Evolutionary conservation across 2,888 invertebrate genomes (phyloP).

Genomic region (Orthosia cruda): DNA sequence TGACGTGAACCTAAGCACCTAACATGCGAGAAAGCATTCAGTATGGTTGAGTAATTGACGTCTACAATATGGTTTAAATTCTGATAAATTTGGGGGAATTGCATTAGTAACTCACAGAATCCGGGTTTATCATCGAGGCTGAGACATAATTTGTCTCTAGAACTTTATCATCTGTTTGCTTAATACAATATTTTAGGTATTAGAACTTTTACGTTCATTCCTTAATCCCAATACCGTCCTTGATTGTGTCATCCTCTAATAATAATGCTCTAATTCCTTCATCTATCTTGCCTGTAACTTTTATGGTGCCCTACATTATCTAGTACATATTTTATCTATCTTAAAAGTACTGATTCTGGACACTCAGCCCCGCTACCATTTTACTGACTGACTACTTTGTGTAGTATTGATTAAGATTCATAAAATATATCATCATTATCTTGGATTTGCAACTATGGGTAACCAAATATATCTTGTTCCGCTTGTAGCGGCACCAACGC

Average conservation of each 20-base stretch:
- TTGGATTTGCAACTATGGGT: no score
- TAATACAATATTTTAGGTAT: not conserved
- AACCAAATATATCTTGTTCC: not conserved
- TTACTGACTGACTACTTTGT: not conserved
- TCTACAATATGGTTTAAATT: conserved; percentile 14
- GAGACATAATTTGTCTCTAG: not conserved
- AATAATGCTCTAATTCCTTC: no score
- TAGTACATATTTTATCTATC: no score
- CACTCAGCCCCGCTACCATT: not conserved
- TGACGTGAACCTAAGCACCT: not conserved
- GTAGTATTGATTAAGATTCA: no score
- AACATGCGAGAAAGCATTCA: conserved; percentile 16
- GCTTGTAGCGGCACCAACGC: no score
- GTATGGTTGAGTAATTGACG: conserved; percentile 18
- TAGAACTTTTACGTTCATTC: not conserved
- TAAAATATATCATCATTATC: no score
- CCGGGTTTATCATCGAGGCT: not conserved
- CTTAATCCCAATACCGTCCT: no score
- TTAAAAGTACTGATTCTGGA: not conserved
- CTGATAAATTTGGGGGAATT: conserved; percentile 40
- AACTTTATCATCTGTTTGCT: not conserved
- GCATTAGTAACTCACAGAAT: conserved; percentile 17
- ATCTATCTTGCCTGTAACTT: no score
- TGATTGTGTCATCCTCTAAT: no score
- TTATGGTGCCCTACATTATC: no score